Base-by-base conservation (phyloP, 2,888 invertebrate species). In the Brassicogethes aeneus region DNA sequence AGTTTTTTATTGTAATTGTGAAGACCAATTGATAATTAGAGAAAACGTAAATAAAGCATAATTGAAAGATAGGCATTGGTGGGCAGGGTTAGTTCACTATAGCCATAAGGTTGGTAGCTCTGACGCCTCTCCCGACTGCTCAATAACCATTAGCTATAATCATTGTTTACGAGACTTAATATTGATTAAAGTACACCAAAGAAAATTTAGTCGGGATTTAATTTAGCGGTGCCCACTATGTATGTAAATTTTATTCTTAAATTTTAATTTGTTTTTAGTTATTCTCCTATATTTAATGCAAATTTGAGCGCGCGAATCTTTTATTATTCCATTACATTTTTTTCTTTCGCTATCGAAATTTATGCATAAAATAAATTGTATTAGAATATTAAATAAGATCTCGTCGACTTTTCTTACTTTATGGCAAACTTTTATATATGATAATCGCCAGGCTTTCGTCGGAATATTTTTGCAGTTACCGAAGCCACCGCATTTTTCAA, bases 221-320 rank as follows among this genome's bases (percentile, higher is more conserved):
- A 56, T 55, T 57, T 52, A 53, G 52, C 51, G 52, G 52, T 53
- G 48, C 52, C 54, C 51, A 56, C 55, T 59, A 59, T 60, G 56
- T 59, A 60, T 60, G 59, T 60, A 58, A 60, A 60, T 60, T 59
- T 59, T 57, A 57, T 59, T 58, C 57, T 57, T 55, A 58, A 58
- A 58, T 55, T 59, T 58, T 56, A 57, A 59, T 59, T 58, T 58
- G 51, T 55, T 54, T 51, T 50, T 50, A 47, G 52, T 55, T 53
- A 47, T 52, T 53, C 49, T 54, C 50, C 50, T 53, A 53, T 54
- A 56, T 56, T 55, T 50, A 52, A 50, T 50, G 50, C 46, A 46
- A 50, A 50, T 53, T 51, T 44, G 43, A 46, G 23, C 23, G 23
- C 23, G 23, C 23, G 23, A 47, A 50, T 48, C 47, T 50, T 43